Conservation (phyloP, 2,113 vertebrate species). For the Cochlearius cochlearius region DNA sequence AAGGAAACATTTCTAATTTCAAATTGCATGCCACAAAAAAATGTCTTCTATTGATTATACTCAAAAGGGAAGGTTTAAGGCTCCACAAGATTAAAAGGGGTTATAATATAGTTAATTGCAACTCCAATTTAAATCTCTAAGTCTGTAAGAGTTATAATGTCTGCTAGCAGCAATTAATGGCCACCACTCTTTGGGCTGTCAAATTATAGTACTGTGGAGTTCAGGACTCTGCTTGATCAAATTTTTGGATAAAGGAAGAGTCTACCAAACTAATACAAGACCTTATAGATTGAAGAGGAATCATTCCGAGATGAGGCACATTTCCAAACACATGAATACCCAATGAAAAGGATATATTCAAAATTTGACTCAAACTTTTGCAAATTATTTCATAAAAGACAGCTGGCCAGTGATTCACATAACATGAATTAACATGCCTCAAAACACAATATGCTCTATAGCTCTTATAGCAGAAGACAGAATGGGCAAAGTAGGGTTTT, state of each 20-base stretch:
- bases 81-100: background rate
- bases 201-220: background rate
- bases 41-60: background rate
- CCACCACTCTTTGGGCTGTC: background rate
- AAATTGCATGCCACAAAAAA: background rate
- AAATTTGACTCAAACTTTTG: background rate
- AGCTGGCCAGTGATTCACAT: background rate
- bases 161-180: background rate
- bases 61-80: background rate
- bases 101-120: background rate
- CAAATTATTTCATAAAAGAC: background rate
- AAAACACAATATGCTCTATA: background rate
- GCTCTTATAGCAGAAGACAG: background rate
- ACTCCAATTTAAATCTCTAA: background rate
- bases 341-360: background rate
- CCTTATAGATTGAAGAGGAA: background rate
- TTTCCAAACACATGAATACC: background rate
- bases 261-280: background rate
- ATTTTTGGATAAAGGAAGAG: background rate
- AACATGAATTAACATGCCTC: background rate
- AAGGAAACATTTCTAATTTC: background rate
- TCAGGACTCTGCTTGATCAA: background rate
- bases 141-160: background rate
- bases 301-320: background rate
- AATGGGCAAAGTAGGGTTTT: background rate